Percentiles rank a stretch among this genome's conserved stretches.
phyloP scores from a whole-genome alignment of 2,888 invertebrate species.

The Xanthorhoe spadicearia region DNA sequence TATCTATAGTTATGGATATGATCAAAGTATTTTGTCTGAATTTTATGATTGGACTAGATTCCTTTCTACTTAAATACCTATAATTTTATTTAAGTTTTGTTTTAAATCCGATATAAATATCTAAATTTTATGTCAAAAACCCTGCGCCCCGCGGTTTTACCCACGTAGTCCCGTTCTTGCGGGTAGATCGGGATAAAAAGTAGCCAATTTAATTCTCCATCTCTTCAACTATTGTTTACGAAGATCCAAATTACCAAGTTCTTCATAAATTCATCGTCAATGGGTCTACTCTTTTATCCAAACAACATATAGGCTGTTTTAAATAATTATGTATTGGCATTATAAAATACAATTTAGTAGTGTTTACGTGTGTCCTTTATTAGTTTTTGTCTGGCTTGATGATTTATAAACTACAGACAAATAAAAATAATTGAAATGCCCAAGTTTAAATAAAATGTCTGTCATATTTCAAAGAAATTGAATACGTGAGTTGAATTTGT shows the following conservation, averaged over 20 bases:
- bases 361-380: conserved; percentile 45
- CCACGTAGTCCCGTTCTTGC: too few species aligned
- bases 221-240: too few species aligned
- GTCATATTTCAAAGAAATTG: conserved; percentile 50
- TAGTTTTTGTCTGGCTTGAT: conserved; percentile 18
- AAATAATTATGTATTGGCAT: conserved; percentile 49
- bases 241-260: conserved; percentile 28
- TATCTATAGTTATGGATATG: too few species aligned
- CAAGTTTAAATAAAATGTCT: neutral
- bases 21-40: too few species aligned
- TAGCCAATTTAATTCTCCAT: too few species aligned
- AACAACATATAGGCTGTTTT: conserved; percentile 60
- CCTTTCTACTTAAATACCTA: too few species aligned
- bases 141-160: too few species aligned
- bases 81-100: too few species aligned
- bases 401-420: conserved; percentile 7
- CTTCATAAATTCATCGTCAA: conserved; percentile 34
- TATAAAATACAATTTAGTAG: conserved; percentile 39
- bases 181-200: too few species aligned
- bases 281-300: conserved; percentile 54
- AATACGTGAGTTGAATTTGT: conserved; percentile 63
- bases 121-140: too few species aligned
- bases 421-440: neutral
- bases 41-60: too few species aligned
- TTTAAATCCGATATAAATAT: too few species aligned